Evolutionary conservation across 2,113 vertebrate genomes (phyloP), one percentile per base, ranked within the genome.

Genomic region (Anseranas semipalmata): DNA sequence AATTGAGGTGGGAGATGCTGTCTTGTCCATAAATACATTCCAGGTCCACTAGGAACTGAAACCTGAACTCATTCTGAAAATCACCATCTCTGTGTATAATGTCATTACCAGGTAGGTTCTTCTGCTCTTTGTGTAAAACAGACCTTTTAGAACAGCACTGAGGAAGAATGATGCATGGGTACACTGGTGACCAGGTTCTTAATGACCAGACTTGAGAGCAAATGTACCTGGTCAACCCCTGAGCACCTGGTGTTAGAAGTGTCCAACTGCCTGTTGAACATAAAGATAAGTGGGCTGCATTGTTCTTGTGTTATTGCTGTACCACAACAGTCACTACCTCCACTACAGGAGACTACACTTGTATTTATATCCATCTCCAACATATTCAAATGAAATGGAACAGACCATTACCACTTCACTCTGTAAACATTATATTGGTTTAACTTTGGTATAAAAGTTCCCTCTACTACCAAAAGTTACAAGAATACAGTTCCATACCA

Each of bases 51-150:
- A 85, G 20, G 66, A 91, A 62, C 24, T 33, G 50, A 77, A 86
- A 66, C 35, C 15, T 33, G 33, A 71, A 4, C 35, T 84, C 6
- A 15, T 11, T 56, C 12, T 72, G 55, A 25, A 35, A 45, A 19
- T 20, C 28, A 25, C 59, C 5, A 12, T 2, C 48, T 8, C 3
- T 77, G 43, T 12, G 17, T 53, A 8, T 17, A 16, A 45, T 39
- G 3, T 5, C 55, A 56, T 43, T 41, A 21, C 28, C 2, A 3
- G 0, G 2, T n/a, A n/a, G n/a, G n/a, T n/a, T n/a, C n/a, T n/a
- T n/a, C n/a, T n/a, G n/a, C n/a, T n/a, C n/a, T n/a, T n/a, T n/a
- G n/a, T n/a, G n/a, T n/a, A n/a, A n/a, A n/a, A n/a, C n/a, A n/a
- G n/a, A n/a, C n/a, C n/a, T n/a, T n/a, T n/a, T n/a, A 52, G 19